A percentile compares a stretch with the other conserved stretches of the same genome.
phyloP scores from a whole-genome alignment of 64 coral and sea anemone genomes.

The Actinia equina region DNA sequence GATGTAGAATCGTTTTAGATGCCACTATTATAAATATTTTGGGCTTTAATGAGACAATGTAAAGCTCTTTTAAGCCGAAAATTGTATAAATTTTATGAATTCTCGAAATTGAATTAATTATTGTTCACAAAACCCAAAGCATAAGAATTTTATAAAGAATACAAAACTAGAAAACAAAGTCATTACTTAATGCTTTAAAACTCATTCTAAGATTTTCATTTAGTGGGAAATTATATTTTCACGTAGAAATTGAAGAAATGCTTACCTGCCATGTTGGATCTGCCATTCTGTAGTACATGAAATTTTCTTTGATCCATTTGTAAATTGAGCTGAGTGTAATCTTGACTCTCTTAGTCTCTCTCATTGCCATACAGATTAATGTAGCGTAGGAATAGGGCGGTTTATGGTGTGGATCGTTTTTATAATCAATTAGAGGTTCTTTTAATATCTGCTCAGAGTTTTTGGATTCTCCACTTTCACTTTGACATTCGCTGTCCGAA shows the following conservation, averaged over 20 bases:
- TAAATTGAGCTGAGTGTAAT: constrained; percentile 97
- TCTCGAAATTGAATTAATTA: neutral
- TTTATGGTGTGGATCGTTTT: constrained; percentile 79
- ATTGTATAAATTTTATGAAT: neutral
- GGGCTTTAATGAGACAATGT: neutral
- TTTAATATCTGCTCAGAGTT: constrained; percentile 47
- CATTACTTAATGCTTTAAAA: neutral
- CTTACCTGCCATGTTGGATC: constrained; percentile 99
- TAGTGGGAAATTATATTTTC: neutral
- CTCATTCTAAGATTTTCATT: neutral
- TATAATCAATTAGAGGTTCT: constrained; percentile 92
- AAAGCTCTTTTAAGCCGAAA: neutral
- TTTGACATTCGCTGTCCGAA: constrained; percentile 72
- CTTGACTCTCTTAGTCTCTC: constrained; percentile 92
- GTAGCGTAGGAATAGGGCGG: constrained; percentile 97
- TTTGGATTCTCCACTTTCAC: constrained; percentile 69
- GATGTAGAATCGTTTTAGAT: neutral
- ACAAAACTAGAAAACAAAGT: neutral
- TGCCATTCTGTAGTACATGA: constrained; percentile 89
- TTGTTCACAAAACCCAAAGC: neutral
- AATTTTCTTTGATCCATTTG: constrained; percentile 99
- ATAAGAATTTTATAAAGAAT: neutral
- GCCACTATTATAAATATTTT: neutral
- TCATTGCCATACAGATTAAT: constrained; percentile 98
- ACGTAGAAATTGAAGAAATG: neutral